Percentiles rank a stretch among this genome's conserved stretches.
phyloP scores from a whole-genome alignment of 2,113 vertebrate species.

The Indicator maculatus region DNA sequence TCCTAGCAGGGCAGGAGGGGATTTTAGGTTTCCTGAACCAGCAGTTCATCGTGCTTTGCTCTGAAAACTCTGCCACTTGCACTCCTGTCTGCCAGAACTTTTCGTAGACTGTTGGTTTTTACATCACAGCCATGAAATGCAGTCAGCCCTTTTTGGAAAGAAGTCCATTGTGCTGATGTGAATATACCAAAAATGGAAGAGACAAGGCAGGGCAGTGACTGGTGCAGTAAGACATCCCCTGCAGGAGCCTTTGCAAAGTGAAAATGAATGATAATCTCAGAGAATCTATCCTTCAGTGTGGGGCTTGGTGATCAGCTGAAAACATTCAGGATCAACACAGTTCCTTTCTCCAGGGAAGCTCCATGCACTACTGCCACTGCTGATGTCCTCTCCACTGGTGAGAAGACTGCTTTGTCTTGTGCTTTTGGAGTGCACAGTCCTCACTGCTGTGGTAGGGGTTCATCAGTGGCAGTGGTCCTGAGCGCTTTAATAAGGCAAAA shows the following conservation, averaged over 20 bases:
- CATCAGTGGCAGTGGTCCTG: background rate
- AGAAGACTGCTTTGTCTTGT: background rate
- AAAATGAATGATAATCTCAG: background rate
- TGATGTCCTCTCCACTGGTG: background rate
- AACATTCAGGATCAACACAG: background rate
- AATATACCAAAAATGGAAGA: background rate
- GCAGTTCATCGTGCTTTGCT: background rate
- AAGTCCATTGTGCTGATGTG: background rate
- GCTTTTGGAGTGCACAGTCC: background rate
- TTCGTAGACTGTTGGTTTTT: background rate
- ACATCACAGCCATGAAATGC: background rate
- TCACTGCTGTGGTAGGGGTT: background rate
- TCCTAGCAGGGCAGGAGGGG: background rate
- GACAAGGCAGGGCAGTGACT: background rate
- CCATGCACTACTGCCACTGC: background rate
- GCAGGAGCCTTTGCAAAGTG: background rate
- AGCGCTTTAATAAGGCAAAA: background rate
- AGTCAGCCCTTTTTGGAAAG: background rate
- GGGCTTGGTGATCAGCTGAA: background rate
- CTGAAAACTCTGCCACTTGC: background rate
- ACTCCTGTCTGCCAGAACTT: background rate
- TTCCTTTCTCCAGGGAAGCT: background rate
- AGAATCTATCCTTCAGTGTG: background rate
- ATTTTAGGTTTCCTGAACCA: background rate
- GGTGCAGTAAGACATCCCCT: background rate